phyloP scores from a whole-genome alignment of 2,888 invertebrate species.

The Cheilosia scutellata region DNA sequence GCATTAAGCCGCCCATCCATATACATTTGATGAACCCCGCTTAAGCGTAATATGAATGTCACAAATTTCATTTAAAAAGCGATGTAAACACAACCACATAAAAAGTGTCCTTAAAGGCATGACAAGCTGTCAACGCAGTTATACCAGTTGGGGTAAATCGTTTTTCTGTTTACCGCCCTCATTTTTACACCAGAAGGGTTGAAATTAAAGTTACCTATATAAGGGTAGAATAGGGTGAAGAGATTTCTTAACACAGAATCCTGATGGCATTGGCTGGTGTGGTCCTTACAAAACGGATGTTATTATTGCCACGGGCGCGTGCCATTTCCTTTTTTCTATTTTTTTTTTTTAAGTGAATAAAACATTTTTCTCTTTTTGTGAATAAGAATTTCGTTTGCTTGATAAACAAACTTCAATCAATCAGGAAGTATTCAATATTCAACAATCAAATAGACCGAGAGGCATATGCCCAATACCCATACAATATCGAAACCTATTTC shows the following conservation, averaged over 20 bases:
- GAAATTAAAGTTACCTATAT: conserved; percentile 47
- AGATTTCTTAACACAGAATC: conserved; percentile 60
- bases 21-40: conserved; percentile 47
- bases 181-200: conserved; percentile 56
- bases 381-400: conserved; percentile 55
- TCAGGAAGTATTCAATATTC: conserved; percentile 78
- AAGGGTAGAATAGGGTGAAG: conserved; percentile 61
- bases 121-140: conserved; percentile 67
- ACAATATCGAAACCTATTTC: not conserved
- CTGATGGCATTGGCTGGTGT: conserved; percentile 66
- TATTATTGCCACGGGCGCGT: conserved; percentile 77
- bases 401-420: conserved; percentile 75
- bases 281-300: conserved; percentile 74
- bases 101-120: conserved; percentile 65
- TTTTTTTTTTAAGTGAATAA: conserved; percentile 38
- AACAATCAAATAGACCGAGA: conserved; percentile 76
- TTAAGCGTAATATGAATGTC: conserved; percentile 75
- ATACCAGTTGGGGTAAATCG: conserved; percentile 65
- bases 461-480: conserved; percentile 15
- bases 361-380: conserved; percentile 24
- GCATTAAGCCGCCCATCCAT: not conserved
- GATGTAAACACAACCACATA: conserved; percentile 76
- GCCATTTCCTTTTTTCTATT: conserved; percentile 69
- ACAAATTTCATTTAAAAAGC: conserved; percentile 77
- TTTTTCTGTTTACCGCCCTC: conserved; percentile 38